Evolutionary conservation across 2,797 vertebrate genomes (phyloP), one percentile per base, ranked within the genome.

Genomic region (Balearica regulorum): DNA sequence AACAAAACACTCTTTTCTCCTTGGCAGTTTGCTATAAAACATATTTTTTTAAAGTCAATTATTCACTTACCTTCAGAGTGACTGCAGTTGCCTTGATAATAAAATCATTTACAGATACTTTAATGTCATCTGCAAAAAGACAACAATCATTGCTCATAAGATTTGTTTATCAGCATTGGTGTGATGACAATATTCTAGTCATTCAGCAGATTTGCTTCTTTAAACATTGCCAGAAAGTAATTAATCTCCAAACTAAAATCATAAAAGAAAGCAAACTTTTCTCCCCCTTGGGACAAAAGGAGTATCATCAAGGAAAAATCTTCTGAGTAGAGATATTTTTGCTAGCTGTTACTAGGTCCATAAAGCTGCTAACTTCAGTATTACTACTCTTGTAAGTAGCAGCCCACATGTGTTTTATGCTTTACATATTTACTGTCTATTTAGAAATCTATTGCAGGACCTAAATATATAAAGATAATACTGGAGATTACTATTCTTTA

Each of bases 101-200:
- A 97, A 99, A 99, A 96, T 99, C 99, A 91, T 99, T 99, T 96
- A 99, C 98, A 33, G 99, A 99, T 65, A 99, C 99, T 98, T 99
- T 99, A 97, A 99, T 98, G 86, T 99, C 98, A 96, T 99, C 99
- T 99, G 97, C 82, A 98, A 96, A 96, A 95, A 43, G 2, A 24
- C 9, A 77, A 55, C 28, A 53, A 58, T 29, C 21, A 93, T 35
- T 77, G 12, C 51, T 92, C 2, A 2, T 25, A 49, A 60, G 13
- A 29, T 44, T 39, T 84, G 25, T 57, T 93, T 81, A 93, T 51
- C 41, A 71, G 53, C 41, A 68, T 37, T 41, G 44, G 15, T 53
- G 44, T 57, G 44, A 93, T 37, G 18, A 69, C 49, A 81, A 92
- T 13, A 84, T 62, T 64, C 35, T 41, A 94, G 25, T 24, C 64